Evolutionary conservation across 2,888 invertebrate genomes (phyloP).

Genomic region (Chromoteleia sp.): DNA sequence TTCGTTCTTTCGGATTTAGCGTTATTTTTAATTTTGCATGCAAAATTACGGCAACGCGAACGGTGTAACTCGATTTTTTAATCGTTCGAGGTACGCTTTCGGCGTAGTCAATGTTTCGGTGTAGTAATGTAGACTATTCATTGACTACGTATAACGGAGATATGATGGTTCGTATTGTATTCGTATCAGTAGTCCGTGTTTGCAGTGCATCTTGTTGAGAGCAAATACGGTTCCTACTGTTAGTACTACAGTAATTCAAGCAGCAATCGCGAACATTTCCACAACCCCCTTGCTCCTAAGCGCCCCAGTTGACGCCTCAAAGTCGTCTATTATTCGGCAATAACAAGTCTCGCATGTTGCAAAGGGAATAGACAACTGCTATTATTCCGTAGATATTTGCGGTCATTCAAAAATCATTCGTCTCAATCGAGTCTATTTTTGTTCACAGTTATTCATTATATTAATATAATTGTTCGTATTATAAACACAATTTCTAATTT

Average conservation of each 20-base stretch:
- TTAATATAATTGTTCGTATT: no score
- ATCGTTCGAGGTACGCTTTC: no score
- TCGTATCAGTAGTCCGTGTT: slow-evolving; percentile 41
- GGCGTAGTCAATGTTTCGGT: no score
- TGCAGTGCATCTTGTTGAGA: slow-evolving; percentile 45
- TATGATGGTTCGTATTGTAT: slow-evolving; percentile 42
- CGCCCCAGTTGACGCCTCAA: slow-evolving; percentile 24
- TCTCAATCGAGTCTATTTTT: no score
- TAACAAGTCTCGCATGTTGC: slow-evolving; percentile 23
- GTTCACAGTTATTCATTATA: no score
- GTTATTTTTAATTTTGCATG: no score
- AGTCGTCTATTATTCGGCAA: slow-evolving; percentile 45
- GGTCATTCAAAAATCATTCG: no score
- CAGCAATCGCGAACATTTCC: slow-evolving; percentile 38
- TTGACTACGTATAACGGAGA: slow-evolving; percentile 17
- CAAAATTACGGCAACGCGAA: no score
- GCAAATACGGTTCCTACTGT: slow-evolving; percentile 35
- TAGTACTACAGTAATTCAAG: slow-evolving; percentile 50
- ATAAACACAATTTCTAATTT: no score
- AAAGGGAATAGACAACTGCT: neutral
- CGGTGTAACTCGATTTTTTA: no score
- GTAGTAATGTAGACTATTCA: neutral
- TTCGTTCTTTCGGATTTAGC: no score
- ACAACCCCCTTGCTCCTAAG: slow-evolving; percentile 11
- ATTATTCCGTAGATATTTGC: neutral